Percentiles rank a stretch among this genome's conserved stretches.
Evolutionary conservation across 2,113 vertebrate species (phyloP).

Genomic region (Strix uralensis): DNA sequence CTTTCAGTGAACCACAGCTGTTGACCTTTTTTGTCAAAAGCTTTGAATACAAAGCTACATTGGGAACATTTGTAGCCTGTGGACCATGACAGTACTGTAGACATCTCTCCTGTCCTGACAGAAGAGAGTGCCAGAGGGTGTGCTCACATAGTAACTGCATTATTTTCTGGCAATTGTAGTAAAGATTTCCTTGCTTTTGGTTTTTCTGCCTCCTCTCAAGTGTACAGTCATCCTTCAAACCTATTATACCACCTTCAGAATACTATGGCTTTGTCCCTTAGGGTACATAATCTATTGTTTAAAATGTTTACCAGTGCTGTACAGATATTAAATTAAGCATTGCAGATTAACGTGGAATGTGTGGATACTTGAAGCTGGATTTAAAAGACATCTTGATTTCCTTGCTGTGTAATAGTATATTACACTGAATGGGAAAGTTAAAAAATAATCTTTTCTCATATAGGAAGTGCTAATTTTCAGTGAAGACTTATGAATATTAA

Average conservation of each 20-base stretch:
- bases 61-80: conserved; percentile 64
- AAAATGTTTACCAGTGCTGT: conserved; percentile 59
- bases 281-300: conserved; percentile 57
- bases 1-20: conserved; percentile 60
- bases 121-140: conserved; percentile 37
- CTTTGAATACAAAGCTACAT: conserved; percentile 35
- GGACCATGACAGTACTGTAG: conserved; percentile 52
- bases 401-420: conserved; percentile 58
- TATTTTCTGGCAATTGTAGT: conserved; percentile 59
- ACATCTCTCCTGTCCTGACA: conserved; percentile 24
- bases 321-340: conserved; percentile 77
- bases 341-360: conserved; percentile 69
- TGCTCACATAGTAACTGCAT: conserved; percentile 37
- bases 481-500: conserved; percentile 53
- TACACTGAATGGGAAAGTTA: conserved; percentile 11
- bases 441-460: conserved; percentile 38
- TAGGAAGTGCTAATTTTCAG: conserved; percentile 3
- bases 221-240: conserved; percentile 43
- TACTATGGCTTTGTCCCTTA: conserved; percentile 40
- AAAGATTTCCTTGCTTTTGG: conserved; percentile 38
- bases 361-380: conserved; percentile 67
- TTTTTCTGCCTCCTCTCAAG: conserved; percentile 65
- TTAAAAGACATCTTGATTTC: conserved; percentile 64
- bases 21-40: conserved; percentile 60
- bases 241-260: conserved; percentile 62